phyloP scores from a whole-genome alignment of 2,888 invertebrate species.

The Ophion ellenae region DNA sequence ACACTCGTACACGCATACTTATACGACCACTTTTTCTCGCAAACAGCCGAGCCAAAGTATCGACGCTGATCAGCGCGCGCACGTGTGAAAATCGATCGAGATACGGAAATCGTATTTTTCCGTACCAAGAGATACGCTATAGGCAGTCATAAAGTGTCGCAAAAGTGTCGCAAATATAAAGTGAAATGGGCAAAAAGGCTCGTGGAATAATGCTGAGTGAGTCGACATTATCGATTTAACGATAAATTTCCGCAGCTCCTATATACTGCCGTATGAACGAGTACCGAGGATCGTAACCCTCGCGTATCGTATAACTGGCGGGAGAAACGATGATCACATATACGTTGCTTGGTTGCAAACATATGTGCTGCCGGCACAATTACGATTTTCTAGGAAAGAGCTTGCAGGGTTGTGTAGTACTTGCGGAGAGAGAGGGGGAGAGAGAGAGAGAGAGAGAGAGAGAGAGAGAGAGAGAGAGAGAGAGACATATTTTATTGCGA shows the following conservation, averaged over 20 bases:
- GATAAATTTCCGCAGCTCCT: conserved; percentile 56
- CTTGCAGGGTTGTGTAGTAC: conserved; percentile 36
- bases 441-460: conserved; percentile 20
- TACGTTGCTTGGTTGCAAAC: conserved; percentile 24
- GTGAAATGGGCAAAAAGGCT: conserved; percentile 11
- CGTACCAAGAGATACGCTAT: background rate
- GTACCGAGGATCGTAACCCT: conserved; percentile 35
- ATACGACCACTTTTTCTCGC: background rate
- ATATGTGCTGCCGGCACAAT: conserved; percentile 50
- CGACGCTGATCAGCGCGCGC: background rate
- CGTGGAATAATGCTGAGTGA: conserved; percentile 4
- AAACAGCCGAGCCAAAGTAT: background rate
- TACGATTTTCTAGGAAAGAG: conserved; percentile 65
- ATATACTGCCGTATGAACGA: conserved; percentile 17
- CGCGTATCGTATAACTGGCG: conserved; percentile 27
- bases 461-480: background rate
- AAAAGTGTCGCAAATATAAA: conserved; percentile 7
- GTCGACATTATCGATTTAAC: conserved; percentile 60
- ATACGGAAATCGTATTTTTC: background rate
- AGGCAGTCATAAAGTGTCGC: background rate
- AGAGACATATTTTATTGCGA: conserved; percentile 51
- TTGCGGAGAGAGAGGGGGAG: background rate
- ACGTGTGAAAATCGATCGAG: background rate
- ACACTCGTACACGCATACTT: too few relatives aligned
- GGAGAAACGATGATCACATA: conserved; percentile 39